Conservation (phyloP, 2,888 invertebrate genomes). For the Caenorhabditis panamensis region DNA sequence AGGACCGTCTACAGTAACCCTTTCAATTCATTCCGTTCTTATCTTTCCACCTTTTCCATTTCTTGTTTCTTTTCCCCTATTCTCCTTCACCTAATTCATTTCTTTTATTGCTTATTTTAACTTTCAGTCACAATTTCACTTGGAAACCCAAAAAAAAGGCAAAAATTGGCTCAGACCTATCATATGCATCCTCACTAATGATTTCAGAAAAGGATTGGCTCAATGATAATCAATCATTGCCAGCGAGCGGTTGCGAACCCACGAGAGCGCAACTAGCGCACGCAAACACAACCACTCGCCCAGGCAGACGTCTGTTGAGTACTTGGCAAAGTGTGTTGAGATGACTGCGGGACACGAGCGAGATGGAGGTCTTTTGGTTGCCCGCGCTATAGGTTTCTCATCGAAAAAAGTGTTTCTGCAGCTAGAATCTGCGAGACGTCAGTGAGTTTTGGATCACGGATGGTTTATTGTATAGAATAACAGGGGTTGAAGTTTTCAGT, state of each 20-base stretch:
- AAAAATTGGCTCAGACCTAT: constrained; percentile 56
- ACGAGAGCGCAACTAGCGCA: constrained; percentile 6
- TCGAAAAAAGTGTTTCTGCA: too few species aligned
- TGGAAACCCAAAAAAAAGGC: not conserved
- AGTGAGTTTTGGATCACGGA: too few species aligned
- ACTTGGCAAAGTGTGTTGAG: not conserved
- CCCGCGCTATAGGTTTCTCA: too few species aligned
- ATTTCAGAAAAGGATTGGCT: constrained; percentile 54
- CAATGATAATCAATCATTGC: constrained; percentile 62
- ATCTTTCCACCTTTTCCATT: too few species aligned
- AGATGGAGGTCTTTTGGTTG: too few species aligned
- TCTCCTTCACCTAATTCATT: not conserved
- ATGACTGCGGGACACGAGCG: not conserved
- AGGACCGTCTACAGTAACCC: not conserved
- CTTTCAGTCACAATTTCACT: too few species aligned
- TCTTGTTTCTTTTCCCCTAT: too few species aligned
- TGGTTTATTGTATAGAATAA: too few species aligned
- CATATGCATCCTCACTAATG: constrained; percentile 50
- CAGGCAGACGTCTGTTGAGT: constrained; percentile 18
- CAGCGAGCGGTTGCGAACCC: constrained; percentile 32
- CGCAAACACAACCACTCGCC: constrained; percentile 49
- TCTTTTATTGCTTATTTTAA: not conserved
- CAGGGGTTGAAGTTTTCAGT: too few species aligned
- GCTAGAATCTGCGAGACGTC: too few species aligned
- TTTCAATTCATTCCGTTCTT: too few species aligned